A percentile compares a stretch with the other conserved stretches of the same genome.
Conservation (phyloP, 2,113 vertebrate genomes). For the Nansenia antarctica region DNA sequence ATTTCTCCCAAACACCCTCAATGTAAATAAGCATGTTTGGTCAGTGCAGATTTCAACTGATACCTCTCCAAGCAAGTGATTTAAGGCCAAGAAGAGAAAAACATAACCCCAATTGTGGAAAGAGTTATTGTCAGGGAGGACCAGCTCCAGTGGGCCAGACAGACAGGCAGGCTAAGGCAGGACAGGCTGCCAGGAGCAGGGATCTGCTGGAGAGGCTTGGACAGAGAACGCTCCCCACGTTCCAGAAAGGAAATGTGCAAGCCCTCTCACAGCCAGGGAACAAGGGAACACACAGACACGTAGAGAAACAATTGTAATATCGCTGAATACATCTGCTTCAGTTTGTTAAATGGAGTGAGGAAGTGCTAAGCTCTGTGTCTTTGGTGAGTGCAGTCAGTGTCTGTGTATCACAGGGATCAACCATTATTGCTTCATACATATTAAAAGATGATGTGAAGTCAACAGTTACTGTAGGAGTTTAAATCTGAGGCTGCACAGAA, state of each 20-base stretch:
- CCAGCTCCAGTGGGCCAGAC: background rate
- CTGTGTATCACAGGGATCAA: background rate
- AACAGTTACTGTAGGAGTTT: too few species aligned
- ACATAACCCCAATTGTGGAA: background rate
- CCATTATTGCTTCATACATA: constrained; percentile 4
- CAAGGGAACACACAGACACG: constrained; percentile 4
- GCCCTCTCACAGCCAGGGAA: constrained; percentile 6
- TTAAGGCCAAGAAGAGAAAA: background rate
- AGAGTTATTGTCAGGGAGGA: constrained; percentile 2
- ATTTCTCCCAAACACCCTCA: too few species aligned
- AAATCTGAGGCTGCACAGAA: too few species aligned
- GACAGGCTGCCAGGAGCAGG: constrained; percentile 21
- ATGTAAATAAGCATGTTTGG: background rate
- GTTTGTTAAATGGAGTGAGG: constrained; percentile 11
- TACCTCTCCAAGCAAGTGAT: background rate
- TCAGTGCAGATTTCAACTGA: background rate
- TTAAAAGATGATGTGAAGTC: background rate
- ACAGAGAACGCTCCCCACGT: background rate
- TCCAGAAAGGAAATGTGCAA: constrained; percentile 38
- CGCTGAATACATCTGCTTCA: constrained; percentile 12
- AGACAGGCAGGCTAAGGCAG: constrained; percentile 11
- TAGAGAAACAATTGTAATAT: constrained; percentile 23
- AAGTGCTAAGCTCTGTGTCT: background rate
- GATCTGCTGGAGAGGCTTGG: constrained; percentile 34
- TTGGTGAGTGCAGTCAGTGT: background rate